Evolutionary conservation across 2,888 invertebrate genomes (phyloP).

Genomic region (Scaptomyza polygonia): DNA sequence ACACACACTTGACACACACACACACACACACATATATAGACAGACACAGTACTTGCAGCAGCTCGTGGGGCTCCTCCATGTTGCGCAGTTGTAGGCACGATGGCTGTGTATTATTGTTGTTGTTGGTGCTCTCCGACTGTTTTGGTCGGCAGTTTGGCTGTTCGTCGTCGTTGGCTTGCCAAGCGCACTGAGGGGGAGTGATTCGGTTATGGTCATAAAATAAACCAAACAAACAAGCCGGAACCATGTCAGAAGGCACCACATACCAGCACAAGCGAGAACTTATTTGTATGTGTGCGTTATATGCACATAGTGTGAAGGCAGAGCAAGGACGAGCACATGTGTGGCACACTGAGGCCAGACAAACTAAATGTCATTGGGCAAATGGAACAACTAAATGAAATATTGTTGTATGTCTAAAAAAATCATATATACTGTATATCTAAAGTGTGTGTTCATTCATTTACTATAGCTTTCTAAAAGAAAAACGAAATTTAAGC

Average conservation of each 20-base stretch:
- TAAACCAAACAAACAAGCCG: conserved; percentile 82
- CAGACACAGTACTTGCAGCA: conserved; percentile 49
- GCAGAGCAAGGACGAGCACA: conserved; percentile 48
- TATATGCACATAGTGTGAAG: conserved; percentile 12
- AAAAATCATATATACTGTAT: background rate
- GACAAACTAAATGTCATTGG: background rate
- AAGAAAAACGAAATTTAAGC: too few species aligned
- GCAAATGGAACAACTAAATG: background rate
- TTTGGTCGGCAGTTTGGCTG: conserved; percentile 21
- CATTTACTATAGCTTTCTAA: too few species aligned
- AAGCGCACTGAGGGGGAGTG: conserved; percentile 43
- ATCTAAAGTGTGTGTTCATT: too few species aligned
- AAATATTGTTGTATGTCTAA: too few species aligned
- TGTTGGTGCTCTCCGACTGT: conserved; percentile 32
- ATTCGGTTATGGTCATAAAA: conserved; percentile 82
- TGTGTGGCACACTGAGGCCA: conserved; percentile 38
- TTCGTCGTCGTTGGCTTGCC: conserved; percentile 30
- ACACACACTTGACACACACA: conserved; percentile 30
- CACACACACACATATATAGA: conserved; percentile 9
- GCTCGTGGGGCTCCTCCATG: conserved; percentile 44
- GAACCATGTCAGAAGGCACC: conserved; percentile 80
- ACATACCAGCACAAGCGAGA: conserved; percentile 46
- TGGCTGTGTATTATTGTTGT: conserved; percentile 63
- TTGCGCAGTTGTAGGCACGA: conserved; percentile 61
- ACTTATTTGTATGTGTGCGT: conserved; percentile 29